Evolutionary conservation across 1,140 invertebrate genomes (phyloP), one percentile per base, ranked within the genome.

Genomic region (Heterodera schachtii): DNA sequence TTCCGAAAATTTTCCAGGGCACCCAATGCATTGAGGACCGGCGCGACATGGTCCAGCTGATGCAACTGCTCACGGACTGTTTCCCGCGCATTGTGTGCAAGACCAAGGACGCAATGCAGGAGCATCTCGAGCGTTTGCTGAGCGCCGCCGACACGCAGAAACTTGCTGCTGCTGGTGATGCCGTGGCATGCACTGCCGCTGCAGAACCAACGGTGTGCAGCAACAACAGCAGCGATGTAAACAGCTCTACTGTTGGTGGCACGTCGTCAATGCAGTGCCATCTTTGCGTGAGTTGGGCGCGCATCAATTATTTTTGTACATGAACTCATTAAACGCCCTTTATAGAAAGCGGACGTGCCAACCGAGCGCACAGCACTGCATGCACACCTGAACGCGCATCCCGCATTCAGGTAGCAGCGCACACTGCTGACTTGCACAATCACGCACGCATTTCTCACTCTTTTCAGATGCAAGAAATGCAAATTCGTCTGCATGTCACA

Each of bases 391-490:
- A 71, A 5, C 69, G 19, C 16, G 57, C 57, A 64, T 19, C 57
- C 57, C 13, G 57, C 57, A 64, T 64, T 64, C 57, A 64, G 49
- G 49, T 52, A 11, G 49, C 49, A 52, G 6, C 49, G 49, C 6
- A 52, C 11, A 6, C 6, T 6, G 49, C 49, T 6, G 49, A 52
- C 49, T 11, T 52, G 49, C 49, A 52, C 49, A 6, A 52, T 52
- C 31, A 31, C 31, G 31, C 31, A 31, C 31, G 31, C 49, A 52
- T 11, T 11, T 52, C 49, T 52, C 6, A 8, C 49, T 52, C 49
- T 16, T 60, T 52, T 44, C 70, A 81, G 80, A 76, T 81, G 80
- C 57, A 81, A 81, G 57, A 75, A 76, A 57, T 81, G 80, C 73
- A 52, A 74, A 43, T 81, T 79, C 49, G 13, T 49, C 43, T 80